phyloP scores from a whole-genome alignment of 2,113 vertebrate species.

The Struthidea cinerea region DNA sequence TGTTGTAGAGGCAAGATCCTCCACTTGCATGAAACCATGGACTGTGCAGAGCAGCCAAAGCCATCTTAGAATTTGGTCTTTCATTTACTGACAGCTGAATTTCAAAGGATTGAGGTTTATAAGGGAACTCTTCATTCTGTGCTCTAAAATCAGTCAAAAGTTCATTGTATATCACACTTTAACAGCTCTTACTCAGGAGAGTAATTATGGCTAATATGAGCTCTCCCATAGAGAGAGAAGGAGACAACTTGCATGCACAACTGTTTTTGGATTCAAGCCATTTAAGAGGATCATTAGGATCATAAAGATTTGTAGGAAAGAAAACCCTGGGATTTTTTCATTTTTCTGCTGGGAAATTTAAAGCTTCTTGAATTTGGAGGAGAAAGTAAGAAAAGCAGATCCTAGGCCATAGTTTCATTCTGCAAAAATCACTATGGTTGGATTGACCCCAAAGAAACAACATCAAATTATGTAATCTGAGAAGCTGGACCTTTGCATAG shows the following conservation, averaged over 20 bases:
- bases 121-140: neutral
- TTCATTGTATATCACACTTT: neutral
- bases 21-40: neutral
- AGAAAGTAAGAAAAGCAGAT: neutral
- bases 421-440: neutral
- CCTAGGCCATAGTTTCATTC: neutral
- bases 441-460: neutral
- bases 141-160: neutral
- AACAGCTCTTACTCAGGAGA: neutral
- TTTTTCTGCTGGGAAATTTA: conserved; percentile 13
- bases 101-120: conserved; percentile 61
- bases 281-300: neutral
- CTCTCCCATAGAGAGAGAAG: neutral
- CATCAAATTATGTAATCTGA: neutral
- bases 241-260: neutral
- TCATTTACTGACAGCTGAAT: conserved; percentile 16
- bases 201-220: neutral
- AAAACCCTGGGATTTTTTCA: neutral
- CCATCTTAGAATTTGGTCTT: neutral
- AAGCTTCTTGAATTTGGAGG: neutral
- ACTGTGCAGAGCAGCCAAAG: neutral
- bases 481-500: neutral
- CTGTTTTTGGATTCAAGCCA: neutral
- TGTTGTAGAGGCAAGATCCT: neutral
- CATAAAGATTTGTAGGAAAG: neutral